Conservation (phyloP, 2,888 invertebrate species). For the Tetramorium bicarinatum region DNA sequence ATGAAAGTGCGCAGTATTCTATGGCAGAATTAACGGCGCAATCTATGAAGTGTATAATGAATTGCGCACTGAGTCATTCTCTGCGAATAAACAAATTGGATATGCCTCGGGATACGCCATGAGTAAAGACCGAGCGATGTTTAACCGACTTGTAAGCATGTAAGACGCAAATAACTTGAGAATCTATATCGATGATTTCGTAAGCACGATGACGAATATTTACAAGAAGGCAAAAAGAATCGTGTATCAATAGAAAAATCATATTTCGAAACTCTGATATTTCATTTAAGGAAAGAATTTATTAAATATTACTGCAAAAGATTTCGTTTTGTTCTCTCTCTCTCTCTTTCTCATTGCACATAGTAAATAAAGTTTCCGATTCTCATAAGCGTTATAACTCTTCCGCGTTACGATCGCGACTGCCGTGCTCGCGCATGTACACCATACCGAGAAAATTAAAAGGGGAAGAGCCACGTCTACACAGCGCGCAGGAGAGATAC, state of each 20-base stretch:
- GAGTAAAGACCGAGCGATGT: conserved; percentile 15
- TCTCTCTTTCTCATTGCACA: not conserved
- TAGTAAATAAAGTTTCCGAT: conserved; percentile 17
- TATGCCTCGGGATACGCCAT: not conserved
- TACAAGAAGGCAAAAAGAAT: not conserved
- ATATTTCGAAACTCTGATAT: not conserved
- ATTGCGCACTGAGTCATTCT: conserved; percentile 33
- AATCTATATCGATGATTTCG: not conserved
- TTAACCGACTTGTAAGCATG: not conserved
- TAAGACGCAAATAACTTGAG: conserved; percentile 9
- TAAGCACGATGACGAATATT: not conserved
- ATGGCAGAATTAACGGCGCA: conserved; percentile 20
- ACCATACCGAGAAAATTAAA: not conserved
- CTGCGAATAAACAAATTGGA: conserved; percentile 21
- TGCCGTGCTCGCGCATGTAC: not conserved
- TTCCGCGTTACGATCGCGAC: not conserved
- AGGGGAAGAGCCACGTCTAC: not conserved
- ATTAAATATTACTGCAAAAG: not conserved
- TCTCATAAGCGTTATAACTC: not conserved
- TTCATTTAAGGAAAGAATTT: not conserved
- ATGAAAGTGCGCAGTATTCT: not conserved
- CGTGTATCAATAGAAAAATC: not conserved
- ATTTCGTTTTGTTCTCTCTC: not conserved
- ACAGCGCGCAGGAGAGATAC: not conserved
- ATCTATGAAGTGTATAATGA: conserved; percentile 28